Conservation (phyloP, 2,113 vertebrate species). For the Oostethus manadensis region DNA sequence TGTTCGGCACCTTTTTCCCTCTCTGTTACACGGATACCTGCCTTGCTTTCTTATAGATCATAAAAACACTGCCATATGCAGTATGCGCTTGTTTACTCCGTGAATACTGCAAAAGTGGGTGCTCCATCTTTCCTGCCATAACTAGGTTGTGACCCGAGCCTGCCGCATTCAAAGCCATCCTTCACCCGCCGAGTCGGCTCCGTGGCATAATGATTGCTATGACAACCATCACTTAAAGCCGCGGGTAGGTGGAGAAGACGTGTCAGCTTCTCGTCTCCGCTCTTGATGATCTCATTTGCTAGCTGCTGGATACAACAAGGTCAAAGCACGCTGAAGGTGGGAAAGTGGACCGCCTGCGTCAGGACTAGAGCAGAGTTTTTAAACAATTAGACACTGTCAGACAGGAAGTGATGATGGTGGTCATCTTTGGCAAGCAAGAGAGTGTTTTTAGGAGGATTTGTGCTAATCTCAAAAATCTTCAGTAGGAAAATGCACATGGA, state of each 20-base stretch:
- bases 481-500: slow-evolving; percentile 69
- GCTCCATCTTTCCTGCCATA: slow-evolving; percentile 60
- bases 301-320: slow-evolving; percentile 70
- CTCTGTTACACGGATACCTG: slow-evolving; percentile 58
- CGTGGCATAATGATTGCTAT: slow-evolving; percentile 75
- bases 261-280: slow-evolving; percentile 68
- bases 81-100: slow-evolving; percentile 50
- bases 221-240: slow-evolving; percentile 76
- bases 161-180: slow-evolving; percentile 68
- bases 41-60: slow-evolving; percentile 41
- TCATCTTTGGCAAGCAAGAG: slow-evolving; percentile 54
- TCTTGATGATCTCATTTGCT: slow-evolving; percentile 72
- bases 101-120: slow-evolving; percentile 35
- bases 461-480: slow-evolving; percentile 71
- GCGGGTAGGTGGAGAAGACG: slow-evolving; percentile 69
- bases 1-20: slow-evolving; percentile 58
- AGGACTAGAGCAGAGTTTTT: slow-evolving; percentile 51
- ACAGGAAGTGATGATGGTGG: slow-evolving; percentile 34
- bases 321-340: slow-evolving; percentile 65
- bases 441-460: slow-evolving; percentile 61
- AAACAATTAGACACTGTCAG: slow-evolving; percentile 57
- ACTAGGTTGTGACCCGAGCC: slow-evolving; percentile 70
- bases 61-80: slow-evolving; percentile 34
- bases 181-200: slow-evolving; percentile 66
- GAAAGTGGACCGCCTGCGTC: slow-evolving; percentile 62